Evolutionary conservation across 2,888 invertebrate genomes (phyloP).

Genomic region (Deroplatys truncata): DNA sequence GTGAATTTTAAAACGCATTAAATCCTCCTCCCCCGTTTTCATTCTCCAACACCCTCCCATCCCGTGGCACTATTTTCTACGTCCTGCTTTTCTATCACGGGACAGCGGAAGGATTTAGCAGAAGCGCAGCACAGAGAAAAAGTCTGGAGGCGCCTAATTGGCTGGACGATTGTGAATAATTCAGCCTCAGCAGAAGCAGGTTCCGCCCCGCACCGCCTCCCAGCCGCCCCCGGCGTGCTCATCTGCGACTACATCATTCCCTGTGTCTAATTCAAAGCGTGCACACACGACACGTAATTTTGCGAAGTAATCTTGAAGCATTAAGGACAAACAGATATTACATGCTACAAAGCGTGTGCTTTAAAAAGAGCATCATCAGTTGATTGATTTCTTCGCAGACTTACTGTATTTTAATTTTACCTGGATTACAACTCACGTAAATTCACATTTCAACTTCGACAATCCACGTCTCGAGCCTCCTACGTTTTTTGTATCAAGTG

Average conservation of each 20-base stretch:
- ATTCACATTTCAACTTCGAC: neutral
- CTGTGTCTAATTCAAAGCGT: neutral
- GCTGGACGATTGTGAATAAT: conserved; percentile 14
- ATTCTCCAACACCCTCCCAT: neutral
- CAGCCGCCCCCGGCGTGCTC: neutral
- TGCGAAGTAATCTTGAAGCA: neutral
- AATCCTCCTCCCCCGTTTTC: neutral
- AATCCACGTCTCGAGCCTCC: neutral
- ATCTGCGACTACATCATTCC: neutral
- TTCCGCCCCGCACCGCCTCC: neutral
- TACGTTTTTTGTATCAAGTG: neutral
- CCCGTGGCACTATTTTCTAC: neutral
- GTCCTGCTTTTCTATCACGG: neutral
- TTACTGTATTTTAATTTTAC: neutral
- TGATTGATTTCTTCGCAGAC: neutral
- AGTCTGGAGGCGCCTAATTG: conserved; percentile 11
- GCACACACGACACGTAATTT: neutral
- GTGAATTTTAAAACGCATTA: conserved; percentile 13
- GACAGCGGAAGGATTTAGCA: conserved; percentile 10
- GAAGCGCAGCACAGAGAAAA: neutral
- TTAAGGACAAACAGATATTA: neutral
- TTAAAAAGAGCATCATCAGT: neutral
- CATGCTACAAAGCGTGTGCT: neutral
- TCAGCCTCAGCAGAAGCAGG: neutral
- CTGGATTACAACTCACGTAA: neutral